Evolutionary conservation across 2,888 invertebrate species (phyloP).

Genomic region (Drosophila parthenogenetica): DNA sequence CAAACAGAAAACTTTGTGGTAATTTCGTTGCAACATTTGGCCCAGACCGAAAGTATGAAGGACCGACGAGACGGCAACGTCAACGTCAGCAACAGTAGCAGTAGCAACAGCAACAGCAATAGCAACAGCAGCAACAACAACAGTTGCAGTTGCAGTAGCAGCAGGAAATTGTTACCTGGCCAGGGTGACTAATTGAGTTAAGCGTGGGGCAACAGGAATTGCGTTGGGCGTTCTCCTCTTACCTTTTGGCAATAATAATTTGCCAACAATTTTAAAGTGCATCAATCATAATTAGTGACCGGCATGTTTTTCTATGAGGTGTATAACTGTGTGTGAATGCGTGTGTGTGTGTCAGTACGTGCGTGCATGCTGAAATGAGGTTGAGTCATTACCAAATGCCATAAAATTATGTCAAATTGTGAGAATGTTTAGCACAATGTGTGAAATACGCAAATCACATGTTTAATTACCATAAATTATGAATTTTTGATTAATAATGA

Average conservation of each 20-base stretch:
- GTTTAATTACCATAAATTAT: constrained; percentile 22
- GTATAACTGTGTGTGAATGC: constrained; percentile 15
- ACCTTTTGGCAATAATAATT: constrained; percentile 71
- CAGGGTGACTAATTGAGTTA: constrained; percentile 77
- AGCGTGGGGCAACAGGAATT: constrained; percentile 45
- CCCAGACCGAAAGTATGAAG: constrained; percentile 56
- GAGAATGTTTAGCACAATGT: constrained; percentile 23
- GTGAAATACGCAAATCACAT: constrained; percentile 20
- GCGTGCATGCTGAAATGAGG: constrained; percentile 16
- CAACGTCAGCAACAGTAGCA: constrained; percentile 34
- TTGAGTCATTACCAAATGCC: constrained; percentile 15
- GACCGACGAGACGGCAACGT: constrained; percentile 45
- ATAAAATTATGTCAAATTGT: constrained; percentile 30
- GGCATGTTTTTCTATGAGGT: constrained; percentile 47
- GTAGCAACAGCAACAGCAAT: constrained; percentile 1
- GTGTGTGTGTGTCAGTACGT: background rate
- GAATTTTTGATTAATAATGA: background rate
- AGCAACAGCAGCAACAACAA: background rate
- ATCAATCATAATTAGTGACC: constrained; percentile 78
- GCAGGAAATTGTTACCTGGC: constrained; percentile 53
- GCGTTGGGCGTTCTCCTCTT: constrained; percentile 33
- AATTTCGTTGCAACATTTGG: constrained; percentile 80
- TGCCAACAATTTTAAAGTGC: constrained; percentile 79
- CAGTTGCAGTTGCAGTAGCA: constrained; percentile 19
- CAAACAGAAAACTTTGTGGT: constrained; percentile 80